Percentiles rank a stretch among this genome's conserved stretches.
phyloP scores from a whole-genome alignment of 2,797 vertebrate species.

The Vultur gryphus region DNA sequence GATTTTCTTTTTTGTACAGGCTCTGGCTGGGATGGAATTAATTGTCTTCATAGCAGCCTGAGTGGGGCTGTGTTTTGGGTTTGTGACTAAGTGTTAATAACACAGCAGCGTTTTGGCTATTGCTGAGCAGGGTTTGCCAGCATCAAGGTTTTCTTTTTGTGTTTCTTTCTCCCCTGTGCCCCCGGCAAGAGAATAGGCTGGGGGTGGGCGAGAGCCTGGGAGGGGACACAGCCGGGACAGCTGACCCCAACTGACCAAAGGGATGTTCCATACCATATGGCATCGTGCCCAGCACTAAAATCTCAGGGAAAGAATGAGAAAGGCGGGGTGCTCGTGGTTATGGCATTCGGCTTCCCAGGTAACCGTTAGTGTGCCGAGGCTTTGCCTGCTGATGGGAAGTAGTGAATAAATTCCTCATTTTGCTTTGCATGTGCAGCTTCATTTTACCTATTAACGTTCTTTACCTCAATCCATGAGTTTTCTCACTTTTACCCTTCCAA shows the following conservation, averaged over 20 bases:
- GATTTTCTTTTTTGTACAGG: background rate
- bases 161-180: background rate
- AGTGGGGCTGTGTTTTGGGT: background rate
- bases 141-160: background rate
- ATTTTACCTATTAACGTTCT: background rate
- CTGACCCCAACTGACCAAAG: background rate
- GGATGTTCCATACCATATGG: background rate
- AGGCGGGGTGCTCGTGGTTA: rapidly evolving
- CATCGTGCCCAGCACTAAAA: background rate
- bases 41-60: background rate
- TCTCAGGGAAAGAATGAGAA: background rate
- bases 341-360: background rate
- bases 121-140: background rate
- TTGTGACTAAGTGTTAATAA: background rate
- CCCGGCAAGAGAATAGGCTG: rapidly evolving
- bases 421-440: background rate
- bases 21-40: background rate
- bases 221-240: background rate
- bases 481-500: background rate
- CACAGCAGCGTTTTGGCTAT: background rate
- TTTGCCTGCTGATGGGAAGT: background rate
- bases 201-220: background rate
- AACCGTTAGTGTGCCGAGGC: rapidly evolving
- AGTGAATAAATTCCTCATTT: background rate
- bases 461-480: background rate